phyloP scores from a whole-genome alignment of 2,888 invertebrate species.

The Odontomyia ornata region DNA sequence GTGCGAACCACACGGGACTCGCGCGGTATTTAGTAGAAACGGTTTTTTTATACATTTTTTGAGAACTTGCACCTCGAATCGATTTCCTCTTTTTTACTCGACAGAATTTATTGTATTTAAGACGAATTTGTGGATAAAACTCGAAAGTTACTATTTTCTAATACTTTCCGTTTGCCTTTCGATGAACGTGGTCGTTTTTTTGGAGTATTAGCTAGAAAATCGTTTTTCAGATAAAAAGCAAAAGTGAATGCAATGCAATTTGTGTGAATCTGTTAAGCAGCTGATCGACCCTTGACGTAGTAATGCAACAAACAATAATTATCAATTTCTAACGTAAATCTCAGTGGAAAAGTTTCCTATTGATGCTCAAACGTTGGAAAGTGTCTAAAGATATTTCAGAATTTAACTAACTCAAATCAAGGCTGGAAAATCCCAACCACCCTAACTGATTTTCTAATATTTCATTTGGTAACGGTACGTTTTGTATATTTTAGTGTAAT shows the following conservation, averaged over 20 bases:
- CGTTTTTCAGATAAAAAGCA: not conserved
- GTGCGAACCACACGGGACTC: not conserved
- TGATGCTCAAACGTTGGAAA: too few species aligned
- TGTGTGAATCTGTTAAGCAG: not conserved
- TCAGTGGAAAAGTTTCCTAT: too few species aligned
- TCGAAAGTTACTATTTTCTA: constrained; percentile 33
- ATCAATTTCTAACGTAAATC: not conserved
- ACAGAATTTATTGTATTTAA: not conserved
- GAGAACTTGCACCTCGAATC: not conserved
- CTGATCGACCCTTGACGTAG: not conserved
- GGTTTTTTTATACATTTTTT: not conserved
- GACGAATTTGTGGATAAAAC: not conserved
- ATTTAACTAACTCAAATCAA: not conserved
- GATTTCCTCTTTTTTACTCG: constrained; percentile 16
- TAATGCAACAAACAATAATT: not conserved
- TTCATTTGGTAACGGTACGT: not conserved
- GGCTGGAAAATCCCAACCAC: constrained; percentile 26
- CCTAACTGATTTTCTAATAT: constrained; percentile 4
- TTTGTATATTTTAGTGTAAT: not conserved
- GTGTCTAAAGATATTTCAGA: too few species aligned
- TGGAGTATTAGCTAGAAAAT: constrained; percentile 7
- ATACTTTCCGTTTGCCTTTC: not conserved
- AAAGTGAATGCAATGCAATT: not conserved
- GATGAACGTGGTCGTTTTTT: not conserved
- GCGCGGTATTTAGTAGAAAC: not conserved